Base-by-base conservation (phyloP, 2,113 vertebrate genomes). In the Erythrocebus patas region DNA sequence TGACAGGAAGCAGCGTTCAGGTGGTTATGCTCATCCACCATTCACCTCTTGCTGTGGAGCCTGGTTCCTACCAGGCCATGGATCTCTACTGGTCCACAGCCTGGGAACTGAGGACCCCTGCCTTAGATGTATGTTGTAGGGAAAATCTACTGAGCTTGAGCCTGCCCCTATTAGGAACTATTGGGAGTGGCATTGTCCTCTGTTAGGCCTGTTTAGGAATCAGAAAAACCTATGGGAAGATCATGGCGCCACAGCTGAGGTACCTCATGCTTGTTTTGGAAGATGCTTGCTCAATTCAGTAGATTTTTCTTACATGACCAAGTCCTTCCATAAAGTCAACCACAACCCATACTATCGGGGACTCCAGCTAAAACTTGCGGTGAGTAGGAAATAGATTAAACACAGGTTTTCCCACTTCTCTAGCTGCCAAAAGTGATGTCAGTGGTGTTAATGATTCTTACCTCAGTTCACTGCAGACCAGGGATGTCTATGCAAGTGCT, bases 321-420 rank as follows among this genome's bases (percentile, higher is more conserved):
- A 95, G 48, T 97, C 98, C 98, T 99, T 99, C 98, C 98, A 98
- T 99, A 98, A 98, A 99, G 96, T 97, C 95, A 98, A 98, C 98
- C 98, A 86, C 98, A 97, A 87, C 93, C 80, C 97, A 96, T 95
- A 95, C 98, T 99, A 98, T 59, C 97, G 93, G 98, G 98, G 98
- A 98, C 98, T 99, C 98, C 98, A 93, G 97, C 98, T 98, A 96
- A 98, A 98, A 93, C 97, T 98, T 98, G 98, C 96, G 98, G 98
- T 98, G 97, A 98, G 98, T 97, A 98, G 98, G 97, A 99, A 99
- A 98, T 98, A 98, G 98, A 99, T 99, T 99, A 99, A 99, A 99
- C 98, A 98, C 98, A 99, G 99, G 98, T 99, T 99, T 99, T 98
- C 98, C 99, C 98, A 98, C 98, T 98, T 98, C 98, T 97, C 48